Evolutionary conservation across 2,888 invertebrate species (phyloP).

Genomic region (Brachypalpus laphriformis): DNA sequence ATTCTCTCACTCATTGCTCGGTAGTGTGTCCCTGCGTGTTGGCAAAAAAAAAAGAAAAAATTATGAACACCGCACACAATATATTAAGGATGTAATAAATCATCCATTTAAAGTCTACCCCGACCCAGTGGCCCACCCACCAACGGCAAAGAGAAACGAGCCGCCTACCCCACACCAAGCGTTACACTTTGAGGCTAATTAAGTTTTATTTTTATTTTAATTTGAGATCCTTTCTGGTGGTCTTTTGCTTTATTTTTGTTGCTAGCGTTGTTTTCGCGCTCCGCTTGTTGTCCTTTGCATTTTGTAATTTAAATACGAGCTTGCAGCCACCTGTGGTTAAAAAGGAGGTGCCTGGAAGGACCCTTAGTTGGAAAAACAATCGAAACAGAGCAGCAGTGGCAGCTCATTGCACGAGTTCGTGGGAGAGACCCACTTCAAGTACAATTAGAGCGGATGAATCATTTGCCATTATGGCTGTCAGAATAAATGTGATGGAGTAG

Average conservation of each 20-base stretch:
- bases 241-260: conserved; percentile 3
- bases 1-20: conserved; percentile 46
- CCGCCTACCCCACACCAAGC: not conserved
- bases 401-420: not conserved
- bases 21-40: conserved; percentile 63
- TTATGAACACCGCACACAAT: conserved; percentile 57
- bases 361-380: conserved; percentile 19
- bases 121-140: conserved; percentile 5
- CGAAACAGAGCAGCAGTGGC: not conserved
- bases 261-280: conserved; percentile 51
- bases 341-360: not conserved
- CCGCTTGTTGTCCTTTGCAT: conserved; percentile 60
- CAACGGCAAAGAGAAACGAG: conserved; percentile 14
- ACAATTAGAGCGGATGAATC: conserved; percentile 68
- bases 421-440: conserved; percentile 40
- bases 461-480: conserved; percentile 62
- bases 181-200: conserved; percentile 63
- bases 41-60: conserved; percentile 27
- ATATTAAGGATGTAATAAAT: conserved; percentile 71
- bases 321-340: conserved; percentile 37
- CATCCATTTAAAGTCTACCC: conserved; percentile 63
- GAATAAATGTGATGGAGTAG: conserved; percentile 56
- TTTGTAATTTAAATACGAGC: conserved; percentile 41
- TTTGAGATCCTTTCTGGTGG: conserved; percentile 43
- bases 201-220: conserved; percentile 73